Evolutionary conservation across 2,888 invertebrate genomes (phyloP), one percentile per base, ranked within the genome.

Genomic region (Drosophila mulleri): DNA sequence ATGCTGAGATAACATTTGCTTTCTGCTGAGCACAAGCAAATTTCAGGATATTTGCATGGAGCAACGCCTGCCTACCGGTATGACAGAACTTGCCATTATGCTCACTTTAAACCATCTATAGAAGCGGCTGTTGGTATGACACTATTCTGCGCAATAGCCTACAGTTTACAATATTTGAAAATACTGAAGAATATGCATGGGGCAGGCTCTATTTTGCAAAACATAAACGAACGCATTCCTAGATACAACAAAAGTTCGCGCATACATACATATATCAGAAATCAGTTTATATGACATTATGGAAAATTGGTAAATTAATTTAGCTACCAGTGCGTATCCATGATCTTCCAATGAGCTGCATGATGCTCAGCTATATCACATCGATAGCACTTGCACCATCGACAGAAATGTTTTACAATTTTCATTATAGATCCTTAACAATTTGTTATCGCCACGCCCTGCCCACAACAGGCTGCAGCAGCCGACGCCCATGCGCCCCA

Each of bases 401-500:
- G 63, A 29, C 42, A 26, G n/a, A 54, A 53, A 37, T 32, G 14
- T 23, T 12, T 16, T 5, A 37, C 8, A n/a, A 12, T 41, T 54
- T 39, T 26, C 14, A 41, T 41, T 26, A 29, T n/a, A 41, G 54
- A 54, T 54, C 54, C 54, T 41, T 54, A 47, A 14, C 35, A 41
- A 56, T 67, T 56, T 32, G 39, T 48, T 45, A 44, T 20, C 35
- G 67, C 61, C 78, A 59, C 50, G 45, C 74, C 66, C 58, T 58
- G 54, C 6, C 20, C 32, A 53, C 32, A 61, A 53, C 50, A 52
- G 45, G 57, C 59, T 63, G 60, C 76, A 71, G 63, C 67, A 65
- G 81, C 61, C 81, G 58, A 77, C 63, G 63, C 63, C 66, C 67
- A 76, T 50, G 56, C 47, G 59, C 45, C 52, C 32, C 59, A 50